phyloP scores from a whole-genome alignment of 2,888 invertebrate species.

The Chalcis sispes region DNA sequence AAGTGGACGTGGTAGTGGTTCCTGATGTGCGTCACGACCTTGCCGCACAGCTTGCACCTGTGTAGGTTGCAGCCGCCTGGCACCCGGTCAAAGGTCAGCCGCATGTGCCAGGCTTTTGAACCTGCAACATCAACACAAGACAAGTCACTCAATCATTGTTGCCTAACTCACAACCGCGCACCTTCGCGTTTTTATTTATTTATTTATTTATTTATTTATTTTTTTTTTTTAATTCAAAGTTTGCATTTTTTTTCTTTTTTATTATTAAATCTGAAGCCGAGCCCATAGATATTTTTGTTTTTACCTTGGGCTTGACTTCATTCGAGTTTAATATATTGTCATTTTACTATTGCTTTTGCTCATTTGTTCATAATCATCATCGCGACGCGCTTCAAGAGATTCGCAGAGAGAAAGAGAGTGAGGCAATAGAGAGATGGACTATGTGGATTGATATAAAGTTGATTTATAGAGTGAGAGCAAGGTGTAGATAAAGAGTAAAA shows the following conservation, averaged over 20 bases:
- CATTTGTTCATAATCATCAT: constrained; percentile 49
- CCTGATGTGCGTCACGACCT: constrained; percentile 95
- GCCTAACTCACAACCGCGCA: constrained; percentile 65
- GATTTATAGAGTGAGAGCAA: constrained; percentile 22
- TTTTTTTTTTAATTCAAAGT: constrained; percentile 2
- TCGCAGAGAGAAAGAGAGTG: constrained; percentile 55
- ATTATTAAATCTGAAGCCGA: constrained; percentile 25
- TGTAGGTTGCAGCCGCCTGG: constrained; percentile 95
- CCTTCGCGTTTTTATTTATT: constrained; percentile 28
- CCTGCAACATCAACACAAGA: constrained; percentile 86
- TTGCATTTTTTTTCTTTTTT: background rate
- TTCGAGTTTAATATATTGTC: no score
- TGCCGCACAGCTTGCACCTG: constrained; percentile 95
- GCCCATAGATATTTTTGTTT: constrained; percentile 6
- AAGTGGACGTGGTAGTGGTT: constrained; percentile 97
- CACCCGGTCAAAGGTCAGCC: constrained; percentile 94
- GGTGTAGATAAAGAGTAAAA: constrained; percentile 16
- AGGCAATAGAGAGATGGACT: constrained; percentile 47
- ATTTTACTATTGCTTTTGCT: constrained; percentile 16
- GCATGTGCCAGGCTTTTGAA: constrained; percentile 97
- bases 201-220: background rate
- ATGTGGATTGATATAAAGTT: constrained; percentile 38
- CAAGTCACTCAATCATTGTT: constrained; percentile 76
- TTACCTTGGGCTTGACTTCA: constrained; percentile 46
- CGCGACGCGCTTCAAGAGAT: constrained; percentile 34